Evolutionary conservation across 2,888 invertebrate genomes (phyloP).

Genomic region (Andricus curvator): DNA sequence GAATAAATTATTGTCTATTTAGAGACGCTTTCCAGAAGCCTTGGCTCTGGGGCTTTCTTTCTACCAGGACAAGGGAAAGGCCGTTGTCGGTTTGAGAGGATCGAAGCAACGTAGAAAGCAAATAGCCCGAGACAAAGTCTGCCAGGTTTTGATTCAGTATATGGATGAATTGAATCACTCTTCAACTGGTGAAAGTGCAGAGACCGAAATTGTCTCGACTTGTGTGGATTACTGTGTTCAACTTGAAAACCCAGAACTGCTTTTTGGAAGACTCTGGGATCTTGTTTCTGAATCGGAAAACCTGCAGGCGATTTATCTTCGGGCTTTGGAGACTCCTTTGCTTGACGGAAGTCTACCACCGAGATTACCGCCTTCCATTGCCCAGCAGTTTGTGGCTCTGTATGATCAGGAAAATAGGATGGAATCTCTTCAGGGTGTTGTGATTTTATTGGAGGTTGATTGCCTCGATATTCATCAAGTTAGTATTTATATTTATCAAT

Average conservation of each 20-base stretch:
- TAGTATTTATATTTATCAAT: background rate
- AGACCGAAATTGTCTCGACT: slow-evolving; percentile 70
- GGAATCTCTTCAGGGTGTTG: slow-evolving; percentile 85
- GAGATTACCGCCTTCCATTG: slow-evolving; percentile 81
- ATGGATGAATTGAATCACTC: slow-evolving; percentile 72
- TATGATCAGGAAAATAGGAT: slow-evolving; percentile 83
- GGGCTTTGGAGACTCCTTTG: slow-evolving; percentile 83
- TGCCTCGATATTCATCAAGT: slow-evolving; percentile 84
- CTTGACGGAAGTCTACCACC: slow-evolving; percentile 80
- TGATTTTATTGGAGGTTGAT: slow-evolving; percentile 83
- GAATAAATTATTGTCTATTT: slow-evolving; percentile 43
- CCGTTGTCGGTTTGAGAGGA: slow-evolving; percentile 81
- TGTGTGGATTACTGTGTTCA: slow-evolving; percentile 76
- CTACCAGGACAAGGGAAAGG: slow-evolving; percentile 83
- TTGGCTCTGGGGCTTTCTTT: slow-evolving; percentile 82
- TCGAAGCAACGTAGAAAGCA: slow-evolving; percentile 78
- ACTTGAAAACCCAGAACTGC: slow-evolving; percentile 76
- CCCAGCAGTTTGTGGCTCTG: slow-evolving; percentile 84
- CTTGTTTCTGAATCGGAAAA: slow-evolving; percentile 81
- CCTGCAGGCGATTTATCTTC: slow-evolving; percentile 82
- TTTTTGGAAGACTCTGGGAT: slow-evolving; percentile 80
- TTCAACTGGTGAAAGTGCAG: slow-evolving; percentile 52
- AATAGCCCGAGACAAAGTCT: slow-evolving; percentile 77
- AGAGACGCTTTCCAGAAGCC: slow-evolving; percentile 81
- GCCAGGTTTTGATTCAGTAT: slow-evolving; percentile 73